Evolutionary conservation across 2,888 invertebrate species (phyloP), one percentile per base, ranked within the genome.

Genomic region (Aromia moschata): DNA sequence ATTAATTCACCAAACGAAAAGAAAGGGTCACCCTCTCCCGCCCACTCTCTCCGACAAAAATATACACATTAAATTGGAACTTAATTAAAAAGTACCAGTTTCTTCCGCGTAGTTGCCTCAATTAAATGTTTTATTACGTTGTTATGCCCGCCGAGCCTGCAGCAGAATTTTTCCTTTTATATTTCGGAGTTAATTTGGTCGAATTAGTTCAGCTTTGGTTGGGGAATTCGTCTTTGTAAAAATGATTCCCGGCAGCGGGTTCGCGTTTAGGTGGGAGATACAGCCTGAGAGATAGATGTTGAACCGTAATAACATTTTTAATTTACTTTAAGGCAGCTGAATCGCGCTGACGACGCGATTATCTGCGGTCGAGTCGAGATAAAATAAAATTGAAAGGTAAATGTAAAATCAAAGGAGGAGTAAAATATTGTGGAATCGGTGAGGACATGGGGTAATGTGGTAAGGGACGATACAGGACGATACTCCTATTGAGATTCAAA

Each of bases 11-110:
- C n/a, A n/a, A n/a, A n/a, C n/a, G 25, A 25, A 25, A 5, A 7
- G 7, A 25, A 25, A 25, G 25, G 25, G 25, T 18, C 43, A 4
- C 7, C 1, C 43, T 9, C 12, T n/a, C 17, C 3, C 7, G 14
- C 37, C 18, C 11, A 16, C 9, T 47, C 31, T 36, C 18, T 36
- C 18, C 20, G 37, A 37, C 47, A 37, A 47, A 20, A 37, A 47
- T 14, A 33, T 47, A 47, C n/a, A 17, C 47, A 18, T 37, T 40
- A 36, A 47, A 47, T 47, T 47, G 15, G 11, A 17, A 17, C 33
- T 47, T 47, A 47, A 47, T 47, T 47, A 47, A 47, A 47, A 47
- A 17, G 17, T 18, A 33, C 17, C 37, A 47, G 31, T 47, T 47
- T 47, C 15, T 33, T 33, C 33, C 36, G 18, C 47, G 25, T 25